These are phyloP conservation scores for Rhegmatorhina hoffmannsi DNA, from an alignment of 2,113 vertebrate genomes.

Conservation along the genomic window DNA sequence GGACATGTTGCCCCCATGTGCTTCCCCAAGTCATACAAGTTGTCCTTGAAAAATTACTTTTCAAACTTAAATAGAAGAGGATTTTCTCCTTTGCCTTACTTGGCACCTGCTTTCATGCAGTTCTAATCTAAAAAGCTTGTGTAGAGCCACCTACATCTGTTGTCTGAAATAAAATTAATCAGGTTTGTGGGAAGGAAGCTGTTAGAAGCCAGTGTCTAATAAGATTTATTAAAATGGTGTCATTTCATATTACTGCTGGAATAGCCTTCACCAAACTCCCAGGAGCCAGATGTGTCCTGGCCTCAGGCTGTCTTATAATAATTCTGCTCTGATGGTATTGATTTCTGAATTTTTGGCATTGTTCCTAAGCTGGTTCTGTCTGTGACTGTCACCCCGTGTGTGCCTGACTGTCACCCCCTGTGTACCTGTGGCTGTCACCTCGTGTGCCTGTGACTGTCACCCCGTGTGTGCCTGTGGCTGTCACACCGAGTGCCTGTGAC, in stretches of 20 bases:
- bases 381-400: not conserved
- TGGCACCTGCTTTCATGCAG: not conserved
- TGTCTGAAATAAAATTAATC: not conserved
- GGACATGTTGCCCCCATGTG: fast-evolving
- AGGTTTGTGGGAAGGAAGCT: not conserved
- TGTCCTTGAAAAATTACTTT: not conserved
- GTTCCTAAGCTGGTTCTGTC: not conserved
- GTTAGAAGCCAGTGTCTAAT: not conserved
- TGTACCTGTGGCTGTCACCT: no score
- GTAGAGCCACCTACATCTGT: not conserved
- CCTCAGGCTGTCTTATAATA: not conserved
- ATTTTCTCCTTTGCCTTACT: not conserved
- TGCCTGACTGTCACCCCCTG: no score
- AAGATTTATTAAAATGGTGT: not conserved
- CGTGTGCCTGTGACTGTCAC: not conserved
- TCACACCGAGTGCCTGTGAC: no score
- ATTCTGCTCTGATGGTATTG: not conserved
- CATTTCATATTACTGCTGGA: not conserved
- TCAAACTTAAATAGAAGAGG: not conserved
- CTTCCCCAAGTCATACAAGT: not conserved
- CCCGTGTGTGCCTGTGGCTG: no score
- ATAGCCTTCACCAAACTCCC: not conserved
- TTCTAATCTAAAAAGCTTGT: not conserved
- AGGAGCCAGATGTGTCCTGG: not conserved
- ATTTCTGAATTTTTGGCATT: not conserved